A percentile compares a stretch with the other conserved stretches of the same genome.
Conservation (phyloP, 1,140 invertebrate genomes). For the Drosophila quadrilineata region DNA sequence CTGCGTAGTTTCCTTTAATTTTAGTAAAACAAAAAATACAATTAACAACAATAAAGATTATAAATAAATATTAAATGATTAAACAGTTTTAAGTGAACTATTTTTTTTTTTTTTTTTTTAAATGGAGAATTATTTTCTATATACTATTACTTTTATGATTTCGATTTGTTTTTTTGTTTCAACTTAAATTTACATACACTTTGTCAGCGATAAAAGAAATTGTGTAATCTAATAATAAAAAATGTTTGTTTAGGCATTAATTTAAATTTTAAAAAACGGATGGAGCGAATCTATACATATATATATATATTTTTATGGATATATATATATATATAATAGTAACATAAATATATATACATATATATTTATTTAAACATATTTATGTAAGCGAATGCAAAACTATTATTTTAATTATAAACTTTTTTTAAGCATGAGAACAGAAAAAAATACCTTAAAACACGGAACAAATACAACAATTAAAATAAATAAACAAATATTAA, state of each 20-base stretch:
- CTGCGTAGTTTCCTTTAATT: constrained; percentile 70
- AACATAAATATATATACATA: neutral
- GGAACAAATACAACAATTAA: constrained; percentile 40
- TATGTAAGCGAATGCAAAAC: constrained; percentile 8
- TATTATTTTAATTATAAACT: constrained; percentile 47
- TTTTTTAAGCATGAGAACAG: constrained; percentile 37
- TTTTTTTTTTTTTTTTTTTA: constrained; percentile 37
- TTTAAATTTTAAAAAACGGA: constrained; percentile 39
- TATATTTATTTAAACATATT: neutral
- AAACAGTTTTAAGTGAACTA: constrained; percentile 32
- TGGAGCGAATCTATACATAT: constrained; percentile 23
- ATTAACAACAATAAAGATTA: constrained; percentile 27
- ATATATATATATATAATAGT: constrained; percentile 2
- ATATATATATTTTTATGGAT: constrained; percentile 2
- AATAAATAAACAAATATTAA: constrained; percentile 61
- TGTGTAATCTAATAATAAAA: too few relatives aligned
- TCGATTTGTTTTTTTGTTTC: constrained; percentile 27
- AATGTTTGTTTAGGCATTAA: constrained; percentile 48
- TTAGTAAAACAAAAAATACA: constrained; percentile 18
- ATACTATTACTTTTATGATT: constrained; percentile 13
- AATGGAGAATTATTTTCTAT: constrained; percentile 15
- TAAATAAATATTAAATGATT: too few relatives aligned
- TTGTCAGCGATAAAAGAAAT: too few relatives aligned
- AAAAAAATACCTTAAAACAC: constrained; percentile 26
- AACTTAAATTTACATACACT: too few relatives aligned